Conservation (phyloP, 1,140 invertebrate genomes). For the Argopecten irradians region DNA sequence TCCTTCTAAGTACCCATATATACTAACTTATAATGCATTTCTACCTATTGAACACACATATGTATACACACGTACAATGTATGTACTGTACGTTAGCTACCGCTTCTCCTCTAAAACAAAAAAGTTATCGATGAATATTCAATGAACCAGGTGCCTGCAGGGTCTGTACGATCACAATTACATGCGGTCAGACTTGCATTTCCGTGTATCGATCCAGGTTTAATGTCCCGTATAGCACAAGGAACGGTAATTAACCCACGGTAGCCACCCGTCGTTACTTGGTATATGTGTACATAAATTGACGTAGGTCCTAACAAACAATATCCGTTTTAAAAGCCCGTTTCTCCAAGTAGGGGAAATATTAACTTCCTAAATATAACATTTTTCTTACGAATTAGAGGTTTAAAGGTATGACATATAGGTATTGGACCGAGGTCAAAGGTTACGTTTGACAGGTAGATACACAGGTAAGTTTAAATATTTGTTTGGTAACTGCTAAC, state of each 20-base stretch:
- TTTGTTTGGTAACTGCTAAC: not conserved
- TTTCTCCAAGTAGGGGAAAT: not conserved
- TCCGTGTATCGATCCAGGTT: not conserved
- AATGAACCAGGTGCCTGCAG: not conserved
- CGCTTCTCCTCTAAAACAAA: not conserved
- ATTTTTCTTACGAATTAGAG: not conserved
- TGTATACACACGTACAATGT: not conserved
- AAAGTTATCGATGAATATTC: not conserved
- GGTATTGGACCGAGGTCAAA: not conserved
- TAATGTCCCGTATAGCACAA: not conserved
- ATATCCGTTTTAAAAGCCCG: not conserved
- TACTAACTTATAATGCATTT: not conserved
- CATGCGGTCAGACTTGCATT: not conserved
- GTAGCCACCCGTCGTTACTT: not conserved
- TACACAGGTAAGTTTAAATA: slow-evolving; percentile 11
- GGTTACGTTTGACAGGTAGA: not conserved
- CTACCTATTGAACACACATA: not conserved
- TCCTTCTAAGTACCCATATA: not conserved
- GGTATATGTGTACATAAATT: not conserved
- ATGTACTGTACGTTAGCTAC: not conserved
- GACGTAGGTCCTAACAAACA: not conserved
- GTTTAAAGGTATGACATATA: slow-evolving; percentile 3
- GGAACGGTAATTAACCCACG: not conserved
- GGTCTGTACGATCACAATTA: not conserved
- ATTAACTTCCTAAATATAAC: slow-evolving; percentile 2